Conservation (phyloP, 1,140 invertebrate genomes). For the Pomacea maculata region DNA sequence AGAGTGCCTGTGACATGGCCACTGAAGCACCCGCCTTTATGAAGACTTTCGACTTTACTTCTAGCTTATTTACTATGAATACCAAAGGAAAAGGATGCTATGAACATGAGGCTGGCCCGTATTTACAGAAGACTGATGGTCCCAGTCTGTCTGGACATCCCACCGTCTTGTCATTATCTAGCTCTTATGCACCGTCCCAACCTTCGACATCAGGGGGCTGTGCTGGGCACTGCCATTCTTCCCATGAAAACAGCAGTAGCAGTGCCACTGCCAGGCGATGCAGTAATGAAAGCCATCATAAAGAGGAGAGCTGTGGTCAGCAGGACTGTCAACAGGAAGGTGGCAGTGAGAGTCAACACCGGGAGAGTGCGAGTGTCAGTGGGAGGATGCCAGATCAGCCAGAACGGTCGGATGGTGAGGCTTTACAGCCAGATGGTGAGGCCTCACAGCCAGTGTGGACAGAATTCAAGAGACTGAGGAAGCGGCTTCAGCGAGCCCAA, state of each 20-base stretch:
- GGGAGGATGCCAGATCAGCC: neutral
- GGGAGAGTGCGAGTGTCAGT: neutral
- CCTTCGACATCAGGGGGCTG: constrained; percentile 12
- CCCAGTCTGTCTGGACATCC: neutral
- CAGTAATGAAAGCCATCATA: neutral
- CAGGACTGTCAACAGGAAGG: neutral
- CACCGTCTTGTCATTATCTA: neutral
- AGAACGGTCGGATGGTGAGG: constrained; percentile 17
- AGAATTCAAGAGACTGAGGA: constrained; percentile 57
- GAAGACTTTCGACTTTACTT: neutral
- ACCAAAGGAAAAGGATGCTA: neutral
- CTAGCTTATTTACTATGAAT: neutral
- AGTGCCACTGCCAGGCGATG: neutral
- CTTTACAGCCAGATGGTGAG: constrained; percentile 17
- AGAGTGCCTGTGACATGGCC: neutral
- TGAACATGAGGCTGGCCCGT: constrained; percentile 14
- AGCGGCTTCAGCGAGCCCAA: constrained; percentile 41
- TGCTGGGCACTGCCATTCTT: neutral
- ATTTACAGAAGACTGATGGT: constrained; percentile 8
- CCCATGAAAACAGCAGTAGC: neutral
- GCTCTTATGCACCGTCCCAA: neutral
- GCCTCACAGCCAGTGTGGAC: constrained; percentile 44
- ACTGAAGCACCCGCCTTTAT: neutral
- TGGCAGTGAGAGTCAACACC: neutral
- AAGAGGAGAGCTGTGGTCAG: neutral